These are phyloP conservation scores for Acrossocheilus fasciatus DNA, from an alignment of 2,797 vertebrate genomes.

Conservation along the genomic window DNA sequence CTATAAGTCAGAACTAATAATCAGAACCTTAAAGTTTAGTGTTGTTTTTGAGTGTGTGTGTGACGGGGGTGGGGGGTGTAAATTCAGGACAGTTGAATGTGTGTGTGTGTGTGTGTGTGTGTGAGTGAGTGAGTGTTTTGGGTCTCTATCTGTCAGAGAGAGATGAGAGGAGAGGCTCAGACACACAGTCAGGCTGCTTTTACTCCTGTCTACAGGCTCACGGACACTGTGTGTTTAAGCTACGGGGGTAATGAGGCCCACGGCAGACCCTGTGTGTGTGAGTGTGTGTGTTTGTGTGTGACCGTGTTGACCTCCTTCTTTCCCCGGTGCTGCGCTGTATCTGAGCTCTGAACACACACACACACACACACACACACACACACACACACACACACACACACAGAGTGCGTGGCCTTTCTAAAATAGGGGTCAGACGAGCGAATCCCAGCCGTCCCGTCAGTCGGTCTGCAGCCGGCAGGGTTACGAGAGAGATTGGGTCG, in stretches of 20 bases:
- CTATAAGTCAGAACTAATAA: not conserved
- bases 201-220: slow-evolving; percentile 38
- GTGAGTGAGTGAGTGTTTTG: not conserved
- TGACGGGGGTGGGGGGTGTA: too few species aligned
- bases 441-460: slow-evolving; percentile 28
- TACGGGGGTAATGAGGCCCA: slow-evolving; percentile 27
- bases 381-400: slow-evolving; percentile 38
- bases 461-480: slow-evolving; percentile 37
- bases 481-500: slow-evolving; percentile 19
- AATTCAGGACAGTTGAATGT: not conserved
- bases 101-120: not conserved
- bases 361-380: slow-evolving; percentile 31
- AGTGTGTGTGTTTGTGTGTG: not conserved
- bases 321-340: not conserved
- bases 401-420: slow-evolving; percentile 40
- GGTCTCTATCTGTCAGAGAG: slow-evolving; percentile 3
- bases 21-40: too few species aligned
- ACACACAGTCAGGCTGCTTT: slow-evolving; percentile 43
- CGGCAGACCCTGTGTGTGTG: not conserved
- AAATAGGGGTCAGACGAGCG: slow-evolving; percentile 55
- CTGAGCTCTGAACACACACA: slow-evolving; percentile 37
- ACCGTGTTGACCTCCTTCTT: slow-evolving; percentile 39
- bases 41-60: too few species aligned
- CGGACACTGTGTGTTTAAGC: slow-evolving; percentile 27
- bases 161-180: slow-evolving; percentile 32